Base-by-base conservation (phyloP, 2,888 invertebrate genomes). In the Tholera decimalis region DNA sequence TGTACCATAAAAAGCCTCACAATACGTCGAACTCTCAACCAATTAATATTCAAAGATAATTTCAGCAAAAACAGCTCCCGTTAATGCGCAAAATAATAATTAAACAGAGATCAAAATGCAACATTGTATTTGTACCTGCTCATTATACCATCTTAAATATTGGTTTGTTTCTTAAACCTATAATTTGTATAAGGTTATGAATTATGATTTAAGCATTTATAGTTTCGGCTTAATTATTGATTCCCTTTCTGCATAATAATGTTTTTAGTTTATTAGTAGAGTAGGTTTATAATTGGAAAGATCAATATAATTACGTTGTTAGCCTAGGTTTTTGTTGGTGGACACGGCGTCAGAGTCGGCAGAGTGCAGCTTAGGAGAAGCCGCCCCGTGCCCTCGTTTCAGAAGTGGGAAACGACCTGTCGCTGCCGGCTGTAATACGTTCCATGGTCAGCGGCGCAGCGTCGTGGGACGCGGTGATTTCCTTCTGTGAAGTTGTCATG, bases 181-280 rank as follows among this genome's bases (percentile, higher is more conserved):
- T 91, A 91, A 91, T 91, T 91, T 89, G 79, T 80, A 69, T 83
- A 79, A 80, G 82, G 87, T 85, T 89, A 89, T 89, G 89, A 79
- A 85, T 71, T 83, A 82, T 83, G 86, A 85, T 83, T 85, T 83
- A 76, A 84, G 79, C 79, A 81, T 85, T 83, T 84, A 80, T 77
- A 83, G 74, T 82, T 83, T 83, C 70, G 55, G 60, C 53, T 74
- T 84, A 82, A 85, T 85, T 82, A 79, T 77, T 82, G 73, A 70
- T 73, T 76, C 63, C 65, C 60, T 73, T 83, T 77, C n/a, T 69
- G 70, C 33, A 66, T 70, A 73, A 73, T 83, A 78, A 66, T 67
- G 49, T 46, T 75, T 47, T 58, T 54, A 57, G 57, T 49, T 28
- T 47, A 49, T 54, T 69, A 43, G 51, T 59, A 50, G 47, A 39